Evolutionary conservation across 53 echinoderm and acorn worm genomes (phyloP).

Genomic region (Holothuria scabra): DNA sequence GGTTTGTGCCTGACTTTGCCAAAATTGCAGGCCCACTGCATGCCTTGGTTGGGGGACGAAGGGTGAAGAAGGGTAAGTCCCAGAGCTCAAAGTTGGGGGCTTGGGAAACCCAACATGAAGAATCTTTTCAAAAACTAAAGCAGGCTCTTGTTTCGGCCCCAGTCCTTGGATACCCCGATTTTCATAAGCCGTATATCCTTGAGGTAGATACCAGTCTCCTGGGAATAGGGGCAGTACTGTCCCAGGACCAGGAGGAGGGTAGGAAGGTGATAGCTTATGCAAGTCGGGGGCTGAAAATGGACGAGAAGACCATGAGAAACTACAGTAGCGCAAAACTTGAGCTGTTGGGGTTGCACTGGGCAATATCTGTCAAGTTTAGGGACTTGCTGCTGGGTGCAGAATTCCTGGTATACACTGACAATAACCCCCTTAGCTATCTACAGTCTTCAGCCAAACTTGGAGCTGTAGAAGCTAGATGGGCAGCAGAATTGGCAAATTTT

Average conservation of each 20-base stretch:
- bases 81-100: background rate
- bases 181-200: slow-evolving; percentile 13
- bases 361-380: slow-evolving; percentile 55
- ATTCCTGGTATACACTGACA: slow-evolving; percentile 46
- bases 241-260: slow-evolving; percentile 53
- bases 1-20: slow-evolving; percentile 56
- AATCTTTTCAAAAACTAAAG: slow-evolving; percentile 31
- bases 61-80: background rate
- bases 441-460: slow-evolving; percentile 57
- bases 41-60: slow-evolving; percentile 32
- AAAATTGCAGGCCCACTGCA: slow-evolving; percentile 62
- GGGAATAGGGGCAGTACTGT: slow-evolving; percentile 24
- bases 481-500: slow-evolving; percentile 66
- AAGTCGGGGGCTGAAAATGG: slow-evolving; percentile 50
- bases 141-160: slow-evolving; percentile 50
- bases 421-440: slow-evolving; percentile 53
- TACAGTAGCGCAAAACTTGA: slow-evolving; percentile 63
- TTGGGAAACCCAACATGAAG: slow-evolving; percentile 3
- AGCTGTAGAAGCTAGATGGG: slow-evolving; percentile 65
- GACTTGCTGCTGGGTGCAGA: slow-evolving; percentile 46
- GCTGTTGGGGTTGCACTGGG: slow-evolving; percentile 44
- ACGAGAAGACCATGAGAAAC: slow-evolving; percentile 62
- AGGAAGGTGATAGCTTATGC: slow-evolving; percentile 53
- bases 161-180: slow-evolving; percentile 57
- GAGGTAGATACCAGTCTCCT: slow-evolving; percentile 21